These are phyloP conservation scores for Tiphia femorata DNA, from an alignment of 2,888 invertebrate species.

Conservation along the genomic window DNA sequence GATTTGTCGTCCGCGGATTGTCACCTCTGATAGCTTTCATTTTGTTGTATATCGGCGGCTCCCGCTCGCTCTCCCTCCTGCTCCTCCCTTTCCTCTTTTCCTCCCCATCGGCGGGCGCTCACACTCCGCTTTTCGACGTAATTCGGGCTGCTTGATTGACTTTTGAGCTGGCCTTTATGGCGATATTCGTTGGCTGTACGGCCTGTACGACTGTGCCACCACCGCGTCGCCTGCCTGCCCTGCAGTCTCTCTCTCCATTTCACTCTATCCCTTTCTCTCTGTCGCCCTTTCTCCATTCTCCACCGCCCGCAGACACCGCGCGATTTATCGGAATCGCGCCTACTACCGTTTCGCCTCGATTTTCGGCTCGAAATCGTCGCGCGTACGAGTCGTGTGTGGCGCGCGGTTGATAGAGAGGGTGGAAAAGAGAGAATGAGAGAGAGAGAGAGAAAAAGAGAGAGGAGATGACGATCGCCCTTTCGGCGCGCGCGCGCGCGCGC, in stretches of 20 bases:
- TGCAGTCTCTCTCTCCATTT: slow-evolving; percentile 9
- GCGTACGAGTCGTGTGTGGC: background rate
- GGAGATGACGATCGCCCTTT: no score
- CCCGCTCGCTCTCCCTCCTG: slow-evolving; percentile 5
- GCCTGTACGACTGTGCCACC: slow-evolving; percentile 20
- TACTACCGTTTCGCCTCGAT: no score
- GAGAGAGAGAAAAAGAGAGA: no score
- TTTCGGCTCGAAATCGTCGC: background rate
- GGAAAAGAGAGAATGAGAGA: no score
- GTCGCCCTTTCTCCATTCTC: no score
- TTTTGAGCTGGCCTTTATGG: slow-evolving; percentile 54
- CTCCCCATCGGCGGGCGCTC: background rate
- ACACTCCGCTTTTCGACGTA: slow-evolving; percentile 47
- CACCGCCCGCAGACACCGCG: slow-evolving; percentile 13
- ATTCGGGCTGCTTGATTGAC: slow-evolving; percentile 52
- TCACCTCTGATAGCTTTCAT: slow-evolving; percentile 66
- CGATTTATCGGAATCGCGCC: slow-evolving; percentile 44
- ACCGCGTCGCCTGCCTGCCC: slow-evolving; percentile 12
- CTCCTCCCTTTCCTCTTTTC: background rate
- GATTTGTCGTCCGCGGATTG: slow-evolving; percentile 67
- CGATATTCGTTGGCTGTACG: slow-evolving; percentile 45
- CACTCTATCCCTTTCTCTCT: no score
- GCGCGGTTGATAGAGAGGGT: no score
- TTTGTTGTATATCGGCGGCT: slow-evolving; percentile 56
- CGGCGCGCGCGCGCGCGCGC: no score